Base-by-base conservation (phyloP, 2,797 vertebrate genomes). In the Melanotaenia pygmaea region DNA sequence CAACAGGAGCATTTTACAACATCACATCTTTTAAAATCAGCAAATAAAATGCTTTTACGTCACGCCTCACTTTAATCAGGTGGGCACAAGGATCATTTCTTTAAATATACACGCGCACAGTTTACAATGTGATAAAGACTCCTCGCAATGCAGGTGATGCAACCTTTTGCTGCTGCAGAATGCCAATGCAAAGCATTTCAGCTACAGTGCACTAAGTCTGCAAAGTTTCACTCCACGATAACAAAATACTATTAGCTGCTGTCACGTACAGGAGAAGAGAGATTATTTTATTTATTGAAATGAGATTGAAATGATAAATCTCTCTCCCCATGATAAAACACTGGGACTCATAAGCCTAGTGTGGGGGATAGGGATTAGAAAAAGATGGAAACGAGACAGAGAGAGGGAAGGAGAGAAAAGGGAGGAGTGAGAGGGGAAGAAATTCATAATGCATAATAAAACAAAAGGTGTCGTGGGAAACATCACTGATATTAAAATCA, bases 201-300 rank as follows among this genome's bases (percentile, higher is more conserved):
- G 83, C 88, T 18, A 57, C 72, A 85, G 84, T 84, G 87, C 81
- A 82, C 91, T 87, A 91, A 89, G 91, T 92, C 94, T 93, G 93
- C 93, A 94, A 94, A 95, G 94, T 96, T 97, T 96, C 93, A 79
- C 91, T 92, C 94, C 85, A 92, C 93, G 96, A 97, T 96, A 96
- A 96, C 94, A 96, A 98, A 96, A 98, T 97, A 94, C 91, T 94
- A 96, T 96, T 97, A 97, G 94, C 94, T 96, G 93, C 95, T 96
- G 96, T 96, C 94, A 96, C 93, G 94, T 92, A 87, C 64, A 91
- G 88, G 86, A 95, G 93, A 92, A 97, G 93, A 92, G 93, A 96
- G 95, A 97, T 96, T 94, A 96, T 95, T 98, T 97, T 95, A 97
- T 97, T 97, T 96, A 96, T 96, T 97, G 96, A 98, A 98, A 97